These are phyloP conservation scores for Rhingia campestris DNA, from an alignment of 2,888 invertebrate species.

Conservation along the genomic window DNA sequence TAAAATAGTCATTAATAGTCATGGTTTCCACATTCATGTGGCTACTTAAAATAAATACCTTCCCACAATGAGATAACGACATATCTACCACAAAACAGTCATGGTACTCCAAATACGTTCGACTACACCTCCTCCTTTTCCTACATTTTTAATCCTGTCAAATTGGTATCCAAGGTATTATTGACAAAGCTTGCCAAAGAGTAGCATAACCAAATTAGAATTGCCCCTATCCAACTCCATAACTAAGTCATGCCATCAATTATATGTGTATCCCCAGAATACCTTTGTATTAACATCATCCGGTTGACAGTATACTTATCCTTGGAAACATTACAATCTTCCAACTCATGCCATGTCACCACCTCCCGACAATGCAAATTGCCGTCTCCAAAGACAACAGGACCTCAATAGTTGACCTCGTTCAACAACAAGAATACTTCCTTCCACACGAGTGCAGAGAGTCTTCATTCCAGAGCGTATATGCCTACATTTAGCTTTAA, in stretches of 20 bases:
- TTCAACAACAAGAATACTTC: constrained; percentile 58
- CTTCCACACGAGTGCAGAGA: constrained; percentile 17
- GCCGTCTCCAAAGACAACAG: constrained; percentile 34
- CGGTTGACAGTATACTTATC: constrained; percentile 13
- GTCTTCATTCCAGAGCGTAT: constrained; percentile 49
- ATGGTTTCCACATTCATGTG: too few relatives aligned
- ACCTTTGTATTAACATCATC: constrained; percentile 7
- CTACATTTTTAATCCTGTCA: too few relatives aligned
- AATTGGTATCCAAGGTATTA: background rate
- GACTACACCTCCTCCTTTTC: too few relatives aligned
- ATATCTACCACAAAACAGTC: too few relatives aligned
- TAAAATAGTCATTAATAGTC: too few relatives aligned
- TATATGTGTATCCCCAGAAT: background rate
- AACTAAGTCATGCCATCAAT: constrained; percentile 12
- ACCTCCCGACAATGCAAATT: constrained; percentile 36
- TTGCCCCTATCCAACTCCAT: background rate
- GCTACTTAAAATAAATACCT: too few relatives aligned
- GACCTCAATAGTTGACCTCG: constrained; percentile 61
- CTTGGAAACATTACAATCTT: constrained; percentile 15
- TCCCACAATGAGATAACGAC: too few relatives aligned
- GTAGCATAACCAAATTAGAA: background rate
- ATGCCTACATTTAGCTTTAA: constrained; percentile 38
- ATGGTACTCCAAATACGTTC: too few relatives aligned
- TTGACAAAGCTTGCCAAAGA: constrained; percentile 9
- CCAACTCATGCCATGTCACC: background rate